Base-by-base conservation (phyloP, 2,113 vertebrate species). In the Poicephalus gulielmi region DNA sequence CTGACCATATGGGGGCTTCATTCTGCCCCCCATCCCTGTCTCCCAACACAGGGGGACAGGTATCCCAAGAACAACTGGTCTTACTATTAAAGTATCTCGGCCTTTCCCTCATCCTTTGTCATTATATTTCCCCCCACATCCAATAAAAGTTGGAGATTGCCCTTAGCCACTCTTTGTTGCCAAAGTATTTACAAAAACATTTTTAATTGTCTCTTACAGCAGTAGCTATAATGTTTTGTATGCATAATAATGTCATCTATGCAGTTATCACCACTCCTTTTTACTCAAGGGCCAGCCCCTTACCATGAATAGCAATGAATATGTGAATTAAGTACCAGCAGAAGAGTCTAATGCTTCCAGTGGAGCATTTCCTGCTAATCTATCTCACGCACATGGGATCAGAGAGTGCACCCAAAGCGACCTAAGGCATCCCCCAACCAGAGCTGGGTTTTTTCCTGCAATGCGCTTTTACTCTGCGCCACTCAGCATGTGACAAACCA, bases 331-430 rank as follows among this genome's bases (percentile, higher is more conserved):
- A 62, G 64, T 12, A 39, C 52, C 27, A 55, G 49, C 3, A 49
- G 17, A 11, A 43, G 1, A 41, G 14, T 35, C 6, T 5, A 44
- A 20, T 35, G 31, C 16, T n/a, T 57, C 49, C 53, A 31, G 20
- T 8, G 41, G 14, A 62, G 22, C 27, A 28, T 31, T 50, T 62
- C 17, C 47, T 6, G 5, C 33, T 5, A 9, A 22, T 10, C 18
- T 31, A 24, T 46, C n/a, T 81, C 64, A 9, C 4, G 3, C 20
- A 55, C 19, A 25, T 0, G 2, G 41, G 17, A 64, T 5, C 1
- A 0, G 22, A 81, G 13, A 30, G 30, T 0, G 11, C 35, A 84
- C 50, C 22, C 49, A 35, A 60, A 64, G 66, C 3, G 8, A 85
- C 2, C 30, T 28, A 47, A 31, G 22, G 20, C 49, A 50, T 14